phyloP scores from a whole-genome alignment of 2,113 vertebrate genomes.

The Ginglymostoma cirratum region DNA sequence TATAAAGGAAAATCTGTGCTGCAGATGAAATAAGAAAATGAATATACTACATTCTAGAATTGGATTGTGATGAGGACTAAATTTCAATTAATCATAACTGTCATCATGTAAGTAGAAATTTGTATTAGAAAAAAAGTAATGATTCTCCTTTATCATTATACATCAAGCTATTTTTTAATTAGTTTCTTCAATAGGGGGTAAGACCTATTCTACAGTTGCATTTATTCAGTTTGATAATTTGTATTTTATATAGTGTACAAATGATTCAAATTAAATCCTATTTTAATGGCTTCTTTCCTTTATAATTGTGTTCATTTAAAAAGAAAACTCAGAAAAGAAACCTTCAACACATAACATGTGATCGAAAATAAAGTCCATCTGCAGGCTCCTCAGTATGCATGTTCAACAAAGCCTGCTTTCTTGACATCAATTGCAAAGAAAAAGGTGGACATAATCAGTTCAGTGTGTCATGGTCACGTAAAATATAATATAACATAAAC shows the following conservation, averaged over 20 bases:
- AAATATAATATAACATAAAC: slow-evolving; percentile 14
- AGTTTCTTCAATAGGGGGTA: not conserved
- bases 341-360: not conserved
- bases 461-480: slow-evolving; percentile 25
- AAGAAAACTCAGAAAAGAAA: slow-evolving; percentile 1
- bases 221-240: not conserved
- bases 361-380: not conserved
- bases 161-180: slow-evolving; percentile 2
- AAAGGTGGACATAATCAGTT: not conserved
- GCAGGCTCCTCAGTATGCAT: not conserved
- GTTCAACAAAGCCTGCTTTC: slow-evolving; percentile 7
- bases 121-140: not conserved
- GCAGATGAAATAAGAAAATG: not conserved
- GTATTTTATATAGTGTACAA: not conserved
- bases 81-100: slow-evolving; percentile 27
- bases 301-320: slow-evolving; percentile 15
- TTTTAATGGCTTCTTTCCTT: slow-evolving; percentile 33
- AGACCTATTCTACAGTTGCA: slow-evolving; percentile 8
- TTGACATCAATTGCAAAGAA: slow-evolving; percentile 10
- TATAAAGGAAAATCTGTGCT: not conserved
- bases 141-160: slow-evolving; percentile 1
- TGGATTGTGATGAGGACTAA: not conserved
- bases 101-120: not conserved
- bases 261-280: slow-evolving; percentile 3
- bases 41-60: not conserved